Evolutionary conservation across 2,113 vertebrate species (phyloP), one percentile per base, ranked within the genome.

Genomic region (Carassius auratus): DNA sequence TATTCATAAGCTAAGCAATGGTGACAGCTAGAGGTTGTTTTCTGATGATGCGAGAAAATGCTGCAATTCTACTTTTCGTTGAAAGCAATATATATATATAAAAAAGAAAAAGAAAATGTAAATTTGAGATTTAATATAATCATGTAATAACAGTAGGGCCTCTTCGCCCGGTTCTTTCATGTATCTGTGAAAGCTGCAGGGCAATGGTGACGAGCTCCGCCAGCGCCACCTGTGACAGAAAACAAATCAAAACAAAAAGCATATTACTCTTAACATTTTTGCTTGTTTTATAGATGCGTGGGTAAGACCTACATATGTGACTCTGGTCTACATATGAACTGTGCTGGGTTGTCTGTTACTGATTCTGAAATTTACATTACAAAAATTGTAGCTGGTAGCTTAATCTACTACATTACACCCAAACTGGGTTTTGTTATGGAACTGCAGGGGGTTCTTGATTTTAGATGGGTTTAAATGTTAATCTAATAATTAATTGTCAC

Each of bases 111-210:
- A 12, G 73, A 23, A 50, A 75, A n/a, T 3, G 73, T 48, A 50
- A 75, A n/a, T 3, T 33, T 30, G 15, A 19, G 15, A 33, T 14
- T 5, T 9, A 55, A 52, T 17, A 38, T 68, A 81, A 88, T 95
- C 95, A 99, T 89, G 97, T 98, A 84, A 99, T 97, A 88, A 99
- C 94, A 0, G 96, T 98, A 0, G 97, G 98, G 1, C 95, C 94
- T 0, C 91, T 94, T 88, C 97, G 96, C 38, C 97, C 96, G 0
- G 96, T 98, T 87, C 96, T 91, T 61, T 96, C 97, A 8, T 96
- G 96, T 23, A 99, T 95, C 87, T 97, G 95, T 8, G 98, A 98
- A 19, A 99, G 94, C 90, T 97, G 98, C 90, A 99, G 92, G 33
- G 97, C 97, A 15, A 99, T 97, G 26, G 95, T 95, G 73, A 98